Evolutionary conservation across 2,888 invertebrate genomes (phyloP), one percentile per base, ranked within the genome.

Genomic region (Cheiracanthium punctorium): DNA sequence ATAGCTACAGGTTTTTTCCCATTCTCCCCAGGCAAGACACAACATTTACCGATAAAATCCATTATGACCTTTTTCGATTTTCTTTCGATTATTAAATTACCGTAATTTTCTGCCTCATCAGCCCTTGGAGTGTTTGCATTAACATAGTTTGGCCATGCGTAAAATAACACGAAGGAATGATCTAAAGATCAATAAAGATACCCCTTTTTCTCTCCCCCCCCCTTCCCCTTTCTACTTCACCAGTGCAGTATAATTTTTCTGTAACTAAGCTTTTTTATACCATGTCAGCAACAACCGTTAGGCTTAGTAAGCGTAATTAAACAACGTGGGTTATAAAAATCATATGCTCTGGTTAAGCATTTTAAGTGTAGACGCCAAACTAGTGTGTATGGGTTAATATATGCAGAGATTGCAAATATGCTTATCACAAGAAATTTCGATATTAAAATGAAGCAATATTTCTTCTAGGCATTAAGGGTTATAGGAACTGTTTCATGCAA

Each of bases 31-130:
- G 12, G n/a, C 12, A 48, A 2, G n/a, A 48, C 17, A 48, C 48
- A 48, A 48, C 12, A 48, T 48, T 48, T 48, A 48, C 48, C 48
- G 48, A 48, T 48, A 48, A 48, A 48, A 48, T 48, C 48, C 48
- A 48, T 48, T 17, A n/a, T 48, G n/a, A 48, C 48, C 48, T 48
- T n/a, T 48, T 48, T 48, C n/a, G 48, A 48, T 10, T 10, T 48
- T 48, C 48, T 48, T 48, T 17, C 70, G 74, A 67, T 82, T 82
- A 82, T 82, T 82, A 82, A 82, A 82, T 82, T 75, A 75, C 74
- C 73, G 74, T 75, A 82, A 82, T 82, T 82, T 82, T 82, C 81
- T 74, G 75, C 81, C 70, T 75, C 75, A 70, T 82, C 81, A 82
- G 81, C 70, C 41, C 69, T 74, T 75, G 75, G 33, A 75, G 75